These are phyloP conservation scores for Lithophane semibrunnea DNA, from an alignment of 2,888 invertebrate species.

Conservation along the genomic window DNA sequence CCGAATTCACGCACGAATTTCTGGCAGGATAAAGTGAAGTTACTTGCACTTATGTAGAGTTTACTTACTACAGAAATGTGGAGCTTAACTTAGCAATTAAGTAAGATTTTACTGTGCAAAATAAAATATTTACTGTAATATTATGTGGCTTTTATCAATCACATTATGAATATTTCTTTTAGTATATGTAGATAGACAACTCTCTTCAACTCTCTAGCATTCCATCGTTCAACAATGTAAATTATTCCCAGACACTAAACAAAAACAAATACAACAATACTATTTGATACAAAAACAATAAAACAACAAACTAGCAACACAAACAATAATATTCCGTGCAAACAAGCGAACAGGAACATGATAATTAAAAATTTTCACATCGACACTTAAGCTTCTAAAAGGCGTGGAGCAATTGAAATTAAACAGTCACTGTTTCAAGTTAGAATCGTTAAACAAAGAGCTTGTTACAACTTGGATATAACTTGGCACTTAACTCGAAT, in stretches of 20 bases:
- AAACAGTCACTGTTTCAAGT: slow-evolving; percentile 70
- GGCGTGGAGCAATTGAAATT: slow-evolving; percentile 73
- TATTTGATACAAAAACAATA: not conserved
- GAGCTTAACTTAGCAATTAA: not conserved
- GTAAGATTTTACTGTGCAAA: not conserved
- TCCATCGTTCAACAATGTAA: not conserved
- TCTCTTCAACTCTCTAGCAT: not conserved
- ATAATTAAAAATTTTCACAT: slow-evolving; percentile 64
- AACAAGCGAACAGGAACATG: slow-evolving; percentile 44
- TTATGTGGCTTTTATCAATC: not conserved
- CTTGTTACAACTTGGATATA: slow-evolving; percentile 68
- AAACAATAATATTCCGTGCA: slow-evolving; percentile 33
- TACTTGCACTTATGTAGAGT: not conserved
- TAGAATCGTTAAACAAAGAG: slow-evolving; percentile 71
- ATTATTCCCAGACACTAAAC: not conserved
- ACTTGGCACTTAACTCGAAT: slow-evolving; percentile 67
- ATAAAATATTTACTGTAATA: no score
- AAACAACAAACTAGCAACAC: slow-evolving; percentile 23
- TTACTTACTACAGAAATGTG: not conserved
- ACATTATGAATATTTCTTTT: not conserved
- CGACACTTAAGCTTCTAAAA: slow-evolving; percentile 59
- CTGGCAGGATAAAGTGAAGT: not conserved
- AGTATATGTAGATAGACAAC: not conserved
- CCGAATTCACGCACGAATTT: not conserved
- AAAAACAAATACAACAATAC: not conserved